Conservation (phyloP, 1,140 invertebrate species). For the Brachionus rubens region DNA sequence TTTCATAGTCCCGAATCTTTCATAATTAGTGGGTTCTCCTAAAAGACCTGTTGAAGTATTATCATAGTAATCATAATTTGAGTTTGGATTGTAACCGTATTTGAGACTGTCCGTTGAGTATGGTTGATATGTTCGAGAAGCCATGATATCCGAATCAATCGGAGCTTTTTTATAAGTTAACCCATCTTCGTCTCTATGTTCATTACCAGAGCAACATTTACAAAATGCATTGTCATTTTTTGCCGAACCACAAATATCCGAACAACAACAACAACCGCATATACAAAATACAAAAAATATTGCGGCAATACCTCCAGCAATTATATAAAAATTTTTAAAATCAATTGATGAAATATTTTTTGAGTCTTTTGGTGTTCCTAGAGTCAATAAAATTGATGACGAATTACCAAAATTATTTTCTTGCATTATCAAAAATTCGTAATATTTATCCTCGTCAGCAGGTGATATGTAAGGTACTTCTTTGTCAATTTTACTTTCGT, state of each 20-base stretch:
- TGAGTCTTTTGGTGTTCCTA: background rate
- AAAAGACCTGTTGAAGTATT: slow-evolving; percentile 6
- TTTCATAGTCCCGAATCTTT: background rate
- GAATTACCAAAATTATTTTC: slow-evolving; percentile 41
- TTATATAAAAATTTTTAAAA: slow-evolving; percentile 20
- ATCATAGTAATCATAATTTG: slow-evolving; percentile 27
- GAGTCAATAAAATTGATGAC: slow-evolving; percentile 8
- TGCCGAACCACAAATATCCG: background rate
- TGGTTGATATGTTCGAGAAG: background rate
- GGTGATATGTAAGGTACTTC: slow-evolving; percentile 41
- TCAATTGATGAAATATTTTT: background rate
- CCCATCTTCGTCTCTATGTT: background rate
- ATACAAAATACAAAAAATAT: slow-evolving; percentile 9
- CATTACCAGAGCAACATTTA: slow-evolving; percentile 8
- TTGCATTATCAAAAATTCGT: slow-evolving; percentile 44
- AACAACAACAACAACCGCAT: slow-evolving; percentile 40
- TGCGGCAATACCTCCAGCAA: background rate
- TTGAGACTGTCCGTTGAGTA: slow-evolving; percentile 4
- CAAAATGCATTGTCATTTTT: background rate
- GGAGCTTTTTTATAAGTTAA: slow-evolving; percentile 42
- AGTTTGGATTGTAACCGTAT: slow-evolving; percentile 6
- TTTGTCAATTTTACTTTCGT: slow-evolving; percentile 45
- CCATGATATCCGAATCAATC: background rate
- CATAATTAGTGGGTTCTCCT: background rate
- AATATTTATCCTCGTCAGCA: slow-evolving; percentile 40